Evolutionary conservation across 1,140 invertebrate species (phyloP).

Genomic region (Brachionus asplanchnoidis): DNA sequence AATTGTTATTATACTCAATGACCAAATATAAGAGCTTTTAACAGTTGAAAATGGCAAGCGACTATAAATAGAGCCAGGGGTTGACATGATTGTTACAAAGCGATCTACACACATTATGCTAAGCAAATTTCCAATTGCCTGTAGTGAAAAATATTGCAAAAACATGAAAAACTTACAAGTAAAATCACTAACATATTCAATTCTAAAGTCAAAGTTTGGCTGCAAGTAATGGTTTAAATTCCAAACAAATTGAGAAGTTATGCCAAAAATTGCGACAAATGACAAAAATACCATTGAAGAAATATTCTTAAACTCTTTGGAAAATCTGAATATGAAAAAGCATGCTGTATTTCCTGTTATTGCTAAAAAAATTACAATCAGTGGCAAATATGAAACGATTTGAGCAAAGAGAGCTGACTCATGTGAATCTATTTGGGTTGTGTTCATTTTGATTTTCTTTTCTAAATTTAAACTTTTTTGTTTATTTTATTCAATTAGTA

Average conservation of each 20-base stretch:
- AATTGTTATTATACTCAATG: background rate
- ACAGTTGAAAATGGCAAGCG: background rate
- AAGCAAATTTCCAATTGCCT: background rate
- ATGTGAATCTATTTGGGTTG: background rate
- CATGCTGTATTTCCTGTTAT: background rate
- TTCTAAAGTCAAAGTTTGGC: background rate
- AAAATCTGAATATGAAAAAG: background rate
- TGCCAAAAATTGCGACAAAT: background rate
- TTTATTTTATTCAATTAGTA: background rate
- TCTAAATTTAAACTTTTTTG: background rate
- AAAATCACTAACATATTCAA: background rate
- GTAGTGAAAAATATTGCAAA: slow-evolving; percentile 10
- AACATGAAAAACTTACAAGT: background rate
- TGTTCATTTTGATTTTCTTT: background rate
- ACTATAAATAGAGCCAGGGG: background rate
- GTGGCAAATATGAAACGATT: background rate
- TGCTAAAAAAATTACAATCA: background rate
- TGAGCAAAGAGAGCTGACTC: background rate
- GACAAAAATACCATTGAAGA: background rate
- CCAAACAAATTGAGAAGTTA: background rate
- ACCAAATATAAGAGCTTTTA: background rate
- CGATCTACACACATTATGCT: background rate
- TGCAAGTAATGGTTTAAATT: background rate
- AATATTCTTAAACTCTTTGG: background rate
- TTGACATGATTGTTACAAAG: background rate